Evolutionary conservation across 2,888 invertebrate species (phyloP), one percentile per base, ranked within the genome.

Genomic region (Pasiphila rectangulata): DNA sequence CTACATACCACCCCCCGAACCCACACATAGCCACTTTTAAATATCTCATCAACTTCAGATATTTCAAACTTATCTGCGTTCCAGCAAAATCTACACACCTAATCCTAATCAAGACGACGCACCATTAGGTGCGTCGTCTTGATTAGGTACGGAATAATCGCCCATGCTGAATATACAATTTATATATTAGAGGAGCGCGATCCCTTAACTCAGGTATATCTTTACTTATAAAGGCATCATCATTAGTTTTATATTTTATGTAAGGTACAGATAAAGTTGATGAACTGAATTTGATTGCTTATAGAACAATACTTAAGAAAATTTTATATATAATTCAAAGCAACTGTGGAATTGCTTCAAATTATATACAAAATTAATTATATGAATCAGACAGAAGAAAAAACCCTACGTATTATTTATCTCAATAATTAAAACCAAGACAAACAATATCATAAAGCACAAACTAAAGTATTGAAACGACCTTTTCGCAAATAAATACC

Each of bases 11-110:
- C 60, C 61, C 56, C 9, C 32, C 9, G 17, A 50, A 59, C 63
- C 65, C 63, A 63, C 75, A 67, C 63, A 55, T 49, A 57, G 57
- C 56, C 49, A 66, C 65, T 61, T 67, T 67, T 67, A 61, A 51
- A 51, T 68, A 63, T 65, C 68, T 69, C 64, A 69, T 72, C 63
- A 63, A 68, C 67, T 63, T 60, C 56, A 65, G 61, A 67, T 74
- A 75, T 73, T 72, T 75, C 64, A 56, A 54, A 59, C 52, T 46
- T 57, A 32, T 6, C 45, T 10, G 20, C 9, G n/a, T 40, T 40
- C n/a, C 16, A 17, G 10, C 1, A 32, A 10, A 6, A 17, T 32
- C 17, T 16, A 5, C 5, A n/a, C n/a, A n/a, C n/a, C n/a, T n/a
- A n/a, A n/a, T n/a, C n/a, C n/a, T n/a, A n/a, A n/a, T n/a, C n/a